phyloP scores from a whole-genome alignment of 1,140 invertebrate species.

The roundworm (Caenorhabditis elegans) region DNA sequence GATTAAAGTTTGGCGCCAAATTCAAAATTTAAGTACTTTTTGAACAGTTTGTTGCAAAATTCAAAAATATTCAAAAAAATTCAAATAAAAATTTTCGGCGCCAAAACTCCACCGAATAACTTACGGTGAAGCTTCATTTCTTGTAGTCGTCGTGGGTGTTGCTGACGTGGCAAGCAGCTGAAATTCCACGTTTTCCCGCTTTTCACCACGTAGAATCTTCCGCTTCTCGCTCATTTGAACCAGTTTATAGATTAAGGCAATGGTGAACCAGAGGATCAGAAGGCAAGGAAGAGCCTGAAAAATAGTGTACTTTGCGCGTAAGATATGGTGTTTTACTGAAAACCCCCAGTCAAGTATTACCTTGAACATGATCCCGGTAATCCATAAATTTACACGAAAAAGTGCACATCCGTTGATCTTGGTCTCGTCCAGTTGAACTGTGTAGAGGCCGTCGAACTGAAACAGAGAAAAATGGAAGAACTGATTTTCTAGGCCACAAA shows the following conservation, averaged over 20 bases:
- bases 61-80: too few species aligned
- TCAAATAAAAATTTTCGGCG: too few species aligned
- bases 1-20: too few species aligned
- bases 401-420: slow-evolving; percentile 41
- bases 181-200: slow-evolving; percentile 20
- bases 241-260: slow-evolving; percentile 47
- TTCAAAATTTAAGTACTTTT: too few species aligned
- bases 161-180: not conserved
- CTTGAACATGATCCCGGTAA: slow-evolving; percentile 49
- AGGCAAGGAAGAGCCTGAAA: slow-evolving; percentile 44
- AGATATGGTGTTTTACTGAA: not conserved
- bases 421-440: slow-evolving; percentile 40
- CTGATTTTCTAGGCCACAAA: too few species aligned
- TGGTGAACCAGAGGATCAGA: slow-evolving; percentile 47
- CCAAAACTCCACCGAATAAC: too few species aligned
- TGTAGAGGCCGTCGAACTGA: slow-evolving; percentile 42
- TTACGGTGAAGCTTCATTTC: not conserved
- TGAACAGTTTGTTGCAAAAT: too few species aligned
- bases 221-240: slow-evolving; percentile 45
- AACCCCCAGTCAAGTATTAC: slow-evolving; percentile 23
- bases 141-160: not conserved
- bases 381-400: slow-evolving; percentile 46
- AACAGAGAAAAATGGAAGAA: not conserved
- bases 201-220: slow-evolving; percentile 38
- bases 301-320: not conserved